Base-by-base conservation (phyloP, 2,888 invertebrate genomes). In the Pammene fasciana region DNA sequence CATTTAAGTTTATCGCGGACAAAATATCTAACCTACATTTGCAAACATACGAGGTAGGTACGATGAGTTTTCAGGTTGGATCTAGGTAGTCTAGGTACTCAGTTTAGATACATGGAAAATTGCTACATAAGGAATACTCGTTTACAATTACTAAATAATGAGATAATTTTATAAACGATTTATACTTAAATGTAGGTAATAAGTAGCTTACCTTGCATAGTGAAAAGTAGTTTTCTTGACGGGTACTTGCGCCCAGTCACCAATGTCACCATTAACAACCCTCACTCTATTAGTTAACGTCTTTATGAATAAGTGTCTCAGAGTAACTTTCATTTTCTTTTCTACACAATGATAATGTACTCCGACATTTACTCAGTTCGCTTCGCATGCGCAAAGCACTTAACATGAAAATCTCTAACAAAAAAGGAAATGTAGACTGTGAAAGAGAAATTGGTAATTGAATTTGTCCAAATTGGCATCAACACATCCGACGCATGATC, bases 391-490 rank as follows among this genome's bases (percentile, higher is more conserved):
- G 54, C 61, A 50, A 66, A 45, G 36, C 54, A 61, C 46, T 61
- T 55, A 50, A 71, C 26, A 66, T 61, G 61, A 67, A 60, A 54
- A 57, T 57, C 43, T 46, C 64, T 62, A 70, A 61, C 65, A 64
- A 67, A 70, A 68, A 61, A 65, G 43, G 70, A 62, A 68, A 68
- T 66, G 65, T 65, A 60, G 67, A 71, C 64, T 60, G 71, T 74
- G 73, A 75, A 74, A 76, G 70, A 74, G 72, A 75, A 76, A 78
- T 74, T 73, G 65, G 57, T 76, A 75, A 78, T 76, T 78, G 64
- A 74, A 72, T 74, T 78, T 78, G 72, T 76, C 67, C 73, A 75
- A 74, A 71, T 71, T 68, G 62, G 72, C 74, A 62, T 74, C 76
- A 73, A 76, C 70, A 76, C 72, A 74, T 71, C 70, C 70, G 70